Conservation (phyloP, 2,797 vertebrate genomes). For the Phyllotis vaccarum region DNA sequence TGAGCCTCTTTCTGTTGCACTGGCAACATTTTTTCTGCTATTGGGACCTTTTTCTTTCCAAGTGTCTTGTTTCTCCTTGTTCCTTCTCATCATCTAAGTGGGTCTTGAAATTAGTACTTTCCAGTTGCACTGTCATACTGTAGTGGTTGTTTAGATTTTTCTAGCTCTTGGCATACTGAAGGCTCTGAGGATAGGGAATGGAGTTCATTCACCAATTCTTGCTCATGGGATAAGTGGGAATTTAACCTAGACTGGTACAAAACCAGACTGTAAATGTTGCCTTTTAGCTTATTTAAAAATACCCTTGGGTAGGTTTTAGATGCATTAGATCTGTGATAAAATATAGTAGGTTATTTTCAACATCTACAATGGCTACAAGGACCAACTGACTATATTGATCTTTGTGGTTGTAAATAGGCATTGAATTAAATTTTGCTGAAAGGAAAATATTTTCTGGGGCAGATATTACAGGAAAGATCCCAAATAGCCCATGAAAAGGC, state of each 20-base stretch:
- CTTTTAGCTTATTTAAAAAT: slow-evolving; percentile 23
- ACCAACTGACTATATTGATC: neutral
- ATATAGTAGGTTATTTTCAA: slow-evolving; percentile 44
- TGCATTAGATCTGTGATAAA: slow-evolving; percentile 6
- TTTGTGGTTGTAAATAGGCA: neutral
- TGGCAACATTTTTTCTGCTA: neutral
- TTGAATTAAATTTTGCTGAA: slow-evolving; percentile 24
- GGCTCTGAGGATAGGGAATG: neutral
- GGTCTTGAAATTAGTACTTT: neutral
- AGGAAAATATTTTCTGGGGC: neutral
- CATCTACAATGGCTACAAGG: neutral
- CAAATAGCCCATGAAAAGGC: neutral
- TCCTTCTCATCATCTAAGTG: neutral
- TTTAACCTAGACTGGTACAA: neutral
- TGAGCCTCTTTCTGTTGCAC: neutral
- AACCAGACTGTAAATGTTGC: neutral
- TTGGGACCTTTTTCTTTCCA: neutral
- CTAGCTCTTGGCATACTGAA: neutral
- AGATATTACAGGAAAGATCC: slow-evolving; percentile 58
- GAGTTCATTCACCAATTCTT: neutral
- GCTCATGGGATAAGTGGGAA: neutral
- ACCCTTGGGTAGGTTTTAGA: neutral
- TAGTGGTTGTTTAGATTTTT: neutral
- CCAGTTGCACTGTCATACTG: neutral
- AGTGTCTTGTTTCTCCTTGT: neutral